Evolutionary conservation across 2,797 vertebrate genomes (phyloP).

Genomic region (Melanogrammus aeglefinus): DNA sequence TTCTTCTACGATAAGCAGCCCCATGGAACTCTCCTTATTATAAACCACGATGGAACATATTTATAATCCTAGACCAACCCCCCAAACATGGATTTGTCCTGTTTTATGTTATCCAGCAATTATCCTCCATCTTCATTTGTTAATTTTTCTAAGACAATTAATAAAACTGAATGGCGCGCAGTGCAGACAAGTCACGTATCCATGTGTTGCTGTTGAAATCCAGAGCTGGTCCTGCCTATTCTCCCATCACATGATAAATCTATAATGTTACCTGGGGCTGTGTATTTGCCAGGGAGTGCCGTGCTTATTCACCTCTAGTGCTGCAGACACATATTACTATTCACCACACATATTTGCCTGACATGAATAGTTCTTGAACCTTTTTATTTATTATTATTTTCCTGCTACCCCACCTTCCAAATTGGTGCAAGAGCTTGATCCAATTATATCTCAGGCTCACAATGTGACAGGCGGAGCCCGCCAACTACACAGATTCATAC

Average conservation of each 20-base stretch:
- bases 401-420: slow-evolving; percentile 40
- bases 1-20: background rate
- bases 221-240: slow-evolving; percentile 54
- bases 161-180: slow-evolving; percentile 44
- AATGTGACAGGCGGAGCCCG: slow-evolving; percentile 25
- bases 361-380: slow-evolving; percentile 68
- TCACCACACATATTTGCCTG: slow-evolving; percentile 63
- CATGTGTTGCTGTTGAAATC: slow-evolving; percentile 55
- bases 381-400: slow-evolving; percentile 37
- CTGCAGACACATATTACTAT: slow-evolving; percentile 60
- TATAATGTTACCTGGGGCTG: slow-evolving; percentile 72
- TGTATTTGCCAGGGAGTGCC: slow-evolving; percentile 61
- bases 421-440: slow-evolving; percentile 48
- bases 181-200: slow-evolving; percentile 47
- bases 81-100: background rate
- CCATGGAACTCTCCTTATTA: background rate
- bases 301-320: slow-evolving; percentile 63
- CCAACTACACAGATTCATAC: slow-evolving; percentile 15
- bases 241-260: slow-evolving; percentile 71
- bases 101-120: background rate
- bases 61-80: background rate
- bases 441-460: slow-evolving; percentile 34
- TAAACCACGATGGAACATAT: background rate
- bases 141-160: background rate
- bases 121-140: background rate